Conservation (phyloP, 2,113 vertebrate genomes). For the Pituophis catenifer region DNA sequence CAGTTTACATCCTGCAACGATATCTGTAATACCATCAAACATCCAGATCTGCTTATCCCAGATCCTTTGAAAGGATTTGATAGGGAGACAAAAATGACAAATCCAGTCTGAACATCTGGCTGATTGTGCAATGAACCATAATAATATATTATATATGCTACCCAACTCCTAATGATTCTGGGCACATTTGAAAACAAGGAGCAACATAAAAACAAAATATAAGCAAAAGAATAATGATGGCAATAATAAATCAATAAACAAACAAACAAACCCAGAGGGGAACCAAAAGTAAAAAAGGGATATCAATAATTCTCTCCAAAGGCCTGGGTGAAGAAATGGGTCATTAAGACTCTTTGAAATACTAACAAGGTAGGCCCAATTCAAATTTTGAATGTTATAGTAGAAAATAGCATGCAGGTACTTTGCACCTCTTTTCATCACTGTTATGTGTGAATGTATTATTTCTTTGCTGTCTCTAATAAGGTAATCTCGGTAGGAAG, state of each 20-base stretch:
- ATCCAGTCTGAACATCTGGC: background rate
- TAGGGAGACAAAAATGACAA: background rate
- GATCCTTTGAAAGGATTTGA: background rate
- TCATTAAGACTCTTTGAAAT: background rate
- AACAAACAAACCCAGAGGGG: background rate
- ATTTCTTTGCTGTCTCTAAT: background rate
- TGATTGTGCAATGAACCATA: background rate
- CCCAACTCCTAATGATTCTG: background rate
- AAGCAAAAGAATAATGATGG: background rate
- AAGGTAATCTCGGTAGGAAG: background rate
- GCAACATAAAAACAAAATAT: background rate
- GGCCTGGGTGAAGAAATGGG: background rate
- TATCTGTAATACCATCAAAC: background rate
- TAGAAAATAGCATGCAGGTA: background rate
- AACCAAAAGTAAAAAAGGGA: background rate
- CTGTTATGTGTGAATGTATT: background rate
- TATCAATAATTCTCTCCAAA: background rate
- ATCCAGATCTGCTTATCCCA: background rate
- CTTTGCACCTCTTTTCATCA: background rate
- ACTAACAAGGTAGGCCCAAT: background rate
- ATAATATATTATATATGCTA: background rate
- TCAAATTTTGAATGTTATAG: background rate
- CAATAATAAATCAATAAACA: background rate
- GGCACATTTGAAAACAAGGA: background rate
- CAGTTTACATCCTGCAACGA: background rate